Evolutionary conservation across 2,797 vertebrate species (phyloP), one percentile per base, ranked within the genome.

Genomic region (Silurus aristotelis): DNA sequence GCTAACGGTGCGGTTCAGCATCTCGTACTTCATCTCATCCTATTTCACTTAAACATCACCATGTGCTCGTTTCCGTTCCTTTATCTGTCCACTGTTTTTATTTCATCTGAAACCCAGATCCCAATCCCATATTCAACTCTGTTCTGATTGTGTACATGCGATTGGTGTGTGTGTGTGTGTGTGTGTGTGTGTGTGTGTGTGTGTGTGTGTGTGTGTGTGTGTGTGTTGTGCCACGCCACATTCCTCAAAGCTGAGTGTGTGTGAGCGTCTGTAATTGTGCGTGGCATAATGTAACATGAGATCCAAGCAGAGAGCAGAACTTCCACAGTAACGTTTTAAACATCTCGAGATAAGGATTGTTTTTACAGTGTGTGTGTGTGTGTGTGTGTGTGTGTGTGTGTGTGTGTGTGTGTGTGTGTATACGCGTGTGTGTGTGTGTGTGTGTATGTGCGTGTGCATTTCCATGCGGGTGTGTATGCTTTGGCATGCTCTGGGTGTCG

Each of bases 261-360:
- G 73, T 55, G 85, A 55, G 27, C 1, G 55, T 77, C 27, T 60
- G 56, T 77, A 77, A 77, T 60, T 55, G 55, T 77, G 55, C 75
- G 19, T 77, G 14, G 27, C 17, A 17, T 58, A 58, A 19, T 20
- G 52, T 77, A 77, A 60, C 17, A 3, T 12, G 55, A 76, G 25
- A 31, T 9, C 46, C 9, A 17, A 76, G 73, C 25, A 31, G 52
- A 56, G 55, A 83, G 71, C n/a, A 52, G 31, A 87, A 86, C 61
- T 83, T 83, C 22, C 20, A 58, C 27, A 66, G 75, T 84, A 87
- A 76, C 80, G 60, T 83, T 86, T 83, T 88, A 63, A 52, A 78
- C 67, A 52, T 79, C 63, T 84, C 27, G 3, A 46, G 66, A 70
- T 83, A 80, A 85, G 78, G 58, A 63, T 2, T 76, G 14, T 27